Conservation (phyloP, 2,888 invertebrate genomes). For the Apoda limacodes region DNA sequence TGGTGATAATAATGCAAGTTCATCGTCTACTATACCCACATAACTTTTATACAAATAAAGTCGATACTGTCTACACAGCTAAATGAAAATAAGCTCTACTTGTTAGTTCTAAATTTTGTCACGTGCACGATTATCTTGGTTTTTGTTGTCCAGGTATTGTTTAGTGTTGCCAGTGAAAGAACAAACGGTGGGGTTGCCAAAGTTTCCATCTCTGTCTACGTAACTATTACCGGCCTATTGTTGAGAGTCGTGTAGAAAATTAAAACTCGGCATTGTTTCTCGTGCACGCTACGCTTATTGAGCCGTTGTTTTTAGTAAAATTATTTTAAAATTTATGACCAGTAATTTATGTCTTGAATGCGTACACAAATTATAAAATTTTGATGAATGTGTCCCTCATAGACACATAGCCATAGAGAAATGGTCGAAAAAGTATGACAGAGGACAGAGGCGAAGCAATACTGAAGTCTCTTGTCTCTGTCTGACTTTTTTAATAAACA, state of each 20-base stretch:
- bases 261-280: constrained; percentile 64
- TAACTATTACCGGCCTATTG: constrained; percentile 59
- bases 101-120: constrained; percentile 2
- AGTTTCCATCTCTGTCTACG: constrained; percentile 60
- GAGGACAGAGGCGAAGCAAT: no score
- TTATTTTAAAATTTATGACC: constrained; percentile 2
- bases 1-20: constrained; percentile 67
- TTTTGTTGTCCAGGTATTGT: constrained; percentile 59
- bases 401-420: no score
- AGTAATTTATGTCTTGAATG: constrained; percentile 3
- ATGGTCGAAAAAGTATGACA: no score
- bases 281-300: constrained; percentile 35
- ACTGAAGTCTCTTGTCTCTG: no score
- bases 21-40: no score
- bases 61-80: no score
- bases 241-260: constrained; percentile 55
- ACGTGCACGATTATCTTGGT: no score
- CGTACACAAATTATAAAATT: no score
- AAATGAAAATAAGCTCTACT: no score
- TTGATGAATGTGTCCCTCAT: no score
- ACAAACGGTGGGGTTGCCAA: constrained; percentile 51
- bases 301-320: constrained; percentile 38
- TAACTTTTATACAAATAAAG: no score
- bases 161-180: constrained; percentile 48
- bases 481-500: no score